Evolutionary conservation across 2,113 vertebrate species (phyloP).

Genomic region (Apodemus speciosus): DNA sequence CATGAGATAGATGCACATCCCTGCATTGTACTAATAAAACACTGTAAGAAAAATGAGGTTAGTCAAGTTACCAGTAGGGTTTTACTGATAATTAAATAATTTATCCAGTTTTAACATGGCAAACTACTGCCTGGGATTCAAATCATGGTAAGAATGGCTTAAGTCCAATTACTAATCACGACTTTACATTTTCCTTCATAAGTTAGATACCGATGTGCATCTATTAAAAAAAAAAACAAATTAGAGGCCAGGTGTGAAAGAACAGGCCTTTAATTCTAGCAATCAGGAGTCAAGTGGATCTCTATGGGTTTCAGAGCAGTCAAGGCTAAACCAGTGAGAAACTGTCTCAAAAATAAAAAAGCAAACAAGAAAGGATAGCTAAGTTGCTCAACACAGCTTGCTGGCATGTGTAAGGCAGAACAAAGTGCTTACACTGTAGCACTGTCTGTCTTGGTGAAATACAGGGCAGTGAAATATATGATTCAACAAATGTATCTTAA

Average conservation of each 20-base stretch:
- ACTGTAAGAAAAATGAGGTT: background rate
- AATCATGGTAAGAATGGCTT: background rate
- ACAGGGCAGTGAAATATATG: background rate
- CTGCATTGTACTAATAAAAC: conserved; percentile 1
- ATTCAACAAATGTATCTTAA: background rate
- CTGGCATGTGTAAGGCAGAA: background rate
- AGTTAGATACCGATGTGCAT: background rate
- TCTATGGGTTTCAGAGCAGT: background rate
- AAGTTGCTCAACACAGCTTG: background rate
- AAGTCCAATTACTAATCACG: conserved; percentile 2
- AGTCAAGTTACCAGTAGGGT: background rate
- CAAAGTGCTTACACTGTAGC: background rate
- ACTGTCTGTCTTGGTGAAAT: background rate
- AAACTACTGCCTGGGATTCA: conserved; percentile 28
- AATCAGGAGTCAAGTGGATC: background rate
- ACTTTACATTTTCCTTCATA: background rate
- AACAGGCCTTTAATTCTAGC: background rate
- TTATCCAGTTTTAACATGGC: background rate
- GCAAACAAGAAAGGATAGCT: background rate
- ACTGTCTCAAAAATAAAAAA: background rate
- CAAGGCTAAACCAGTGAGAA: background rate
- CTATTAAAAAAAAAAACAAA: background rate
- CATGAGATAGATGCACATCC: background rate
- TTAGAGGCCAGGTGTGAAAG: background rate
- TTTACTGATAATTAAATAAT: conserved; percentile 32